A percentile compares a stretch with the other conserved stretches of the same genome.
These are phyloP conservation scores for Disparrhopalites patrizii DNA, from an alignment of 2,888 invertebrate genomes.

Conservation along the genomic window DNA sequence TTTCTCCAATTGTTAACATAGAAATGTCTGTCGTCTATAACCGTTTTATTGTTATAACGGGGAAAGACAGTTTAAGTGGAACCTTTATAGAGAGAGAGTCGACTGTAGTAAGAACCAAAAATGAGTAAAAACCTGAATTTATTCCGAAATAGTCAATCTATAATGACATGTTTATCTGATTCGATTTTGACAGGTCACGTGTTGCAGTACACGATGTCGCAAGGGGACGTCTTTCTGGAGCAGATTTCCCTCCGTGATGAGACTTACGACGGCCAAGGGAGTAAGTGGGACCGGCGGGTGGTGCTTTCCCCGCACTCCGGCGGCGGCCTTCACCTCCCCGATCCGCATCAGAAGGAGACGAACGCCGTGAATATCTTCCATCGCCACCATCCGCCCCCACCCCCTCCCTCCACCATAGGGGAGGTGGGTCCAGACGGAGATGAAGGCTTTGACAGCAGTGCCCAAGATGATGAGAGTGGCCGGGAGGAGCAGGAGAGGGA, in stretches of 20 bases:
- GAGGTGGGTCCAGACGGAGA: not conserved
- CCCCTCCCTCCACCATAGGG: not conserved
- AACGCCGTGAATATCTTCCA: constrained; percentile 11
- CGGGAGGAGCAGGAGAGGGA: constrained; percentile 4
- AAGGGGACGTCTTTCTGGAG: constrained; percentile 45
- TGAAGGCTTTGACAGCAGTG: not conserved
- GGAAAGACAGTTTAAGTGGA: too few relatives aligned
- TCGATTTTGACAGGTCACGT: constrained; percentile 35
- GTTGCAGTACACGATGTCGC: constrained; percentile 38
- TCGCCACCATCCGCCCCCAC: too few relatives aligned
- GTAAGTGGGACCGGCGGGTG: constrained; percentile 44
- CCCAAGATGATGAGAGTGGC: not conserved
- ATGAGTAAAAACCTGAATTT: too few relatives aligned
- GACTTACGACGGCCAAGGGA: constrained; percentile 44
- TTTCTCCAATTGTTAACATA: too few relatives aligned
- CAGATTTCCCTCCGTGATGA: constrained; percentile 46
- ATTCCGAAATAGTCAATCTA: too few relatives aligned
- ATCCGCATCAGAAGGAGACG: not conserved
- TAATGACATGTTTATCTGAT: not conserved
- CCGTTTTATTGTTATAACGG: too few relatives aligned
- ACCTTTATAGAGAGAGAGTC: too few relatives aligned
- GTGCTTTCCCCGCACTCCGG: constrained; percentile 5
- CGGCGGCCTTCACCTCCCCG: not conserved
- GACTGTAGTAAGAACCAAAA: too few relatives aligned
- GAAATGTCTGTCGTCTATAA: too few relatives aligned